phyloP scores from a whole-genome alignment of 2,113 vertebrate genomes.

The Clarias batrachus region DNA sequence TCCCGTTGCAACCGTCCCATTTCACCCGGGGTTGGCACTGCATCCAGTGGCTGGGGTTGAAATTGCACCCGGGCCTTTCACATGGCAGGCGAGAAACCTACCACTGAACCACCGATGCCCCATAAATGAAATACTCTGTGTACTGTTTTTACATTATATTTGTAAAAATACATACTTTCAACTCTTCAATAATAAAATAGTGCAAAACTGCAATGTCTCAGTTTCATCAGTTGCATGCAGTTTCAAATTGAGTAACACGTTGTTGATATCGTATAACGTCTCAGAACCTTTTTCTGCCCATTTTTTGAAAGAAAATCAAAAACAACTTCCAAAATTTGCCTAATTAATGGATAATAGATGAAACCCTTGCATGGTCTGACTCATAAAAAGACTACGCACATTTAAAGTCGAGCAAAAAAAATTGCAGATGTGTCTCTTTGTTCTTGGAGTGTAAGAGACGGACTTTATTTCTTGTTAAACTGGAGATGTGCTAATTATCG shows the following conservation, averaged over 20 bases:
- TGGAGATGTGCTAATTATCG: not conserved
- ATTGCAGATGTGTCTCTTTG: not conserved
- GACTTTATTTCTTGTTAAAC: not conserved
- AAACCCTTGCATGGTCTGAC: not conserved
- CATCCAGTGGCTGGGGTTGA: too few species aligned
- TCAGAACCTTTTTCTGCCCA: not conserved
- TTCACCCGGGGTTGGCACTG: too few species aligned
- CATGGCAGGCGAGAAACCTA: too few species aligned
- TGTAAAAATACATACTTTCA: not conserved
- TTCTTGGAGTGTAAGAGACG: not conserved
- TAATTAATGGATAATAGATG: not conserved
- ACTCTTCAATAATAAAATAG: not conserved
- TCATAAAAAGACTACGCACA: not conserved
- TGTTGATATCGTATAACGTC: not conserved
- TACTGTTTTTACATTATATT: not conserved
- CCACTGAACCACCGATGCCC: too few species aligned
- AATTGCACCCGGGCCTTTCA: too few species aligned
- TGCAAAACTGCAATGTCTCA: not conserved
- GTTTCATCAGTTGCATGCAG: not conserved
- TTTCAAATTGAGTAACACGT: not conserved
- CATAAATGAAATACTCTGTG: not conserved
- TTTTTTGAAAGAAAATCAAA: not conserved
- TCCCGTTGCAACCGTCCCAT: too few species aligned
- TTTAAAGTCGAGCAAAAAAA: not conserved
- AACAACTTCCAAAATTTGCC: not conserved